Percentiles rank a stretch among this genome's conserved stretches.
Evolutionary conservation across 2,888 invertebrate genomes (phyloP).

Genomic region (Macropis europaea): DNA sequence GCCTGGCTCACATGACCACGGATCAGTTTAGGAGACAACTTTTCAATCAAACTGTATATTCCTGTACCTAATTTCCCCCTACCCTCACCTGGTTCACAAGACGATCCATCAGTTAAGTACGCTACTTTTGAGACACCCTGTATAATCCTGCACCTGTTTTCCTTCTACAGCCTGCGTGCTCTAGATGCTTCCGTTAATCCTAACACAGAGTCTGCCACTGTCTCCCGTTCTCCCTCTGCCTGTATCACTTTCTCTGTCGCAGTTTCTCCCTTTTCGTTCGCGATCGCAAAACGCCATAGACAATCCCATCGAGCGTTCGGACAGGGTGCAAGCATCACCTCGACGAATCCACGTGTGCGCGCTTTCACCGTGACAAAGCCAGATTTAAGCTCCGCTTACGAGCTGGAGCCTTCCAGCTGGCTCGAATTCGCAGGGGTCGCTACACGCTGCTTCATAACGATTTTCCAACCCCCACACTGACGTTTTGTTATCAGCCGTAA

Average conservation of each 20-base stretch:
- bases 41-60: too few species aligned
- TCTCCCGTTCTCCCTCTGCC: neutral
- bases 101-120: too few species aligned
- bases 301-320: constrained; percentile 40
- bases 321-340: constrained; percentile 45
- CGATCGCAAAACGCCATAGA: constrained; percentile 60
- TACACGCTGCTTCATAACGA: constrained; percentile 33
- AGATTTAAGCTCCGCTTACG: constrained; percentile 74
- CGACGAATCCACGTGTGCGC: constrained; percentile 56
- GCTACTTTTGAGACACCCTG: too few species aligned
- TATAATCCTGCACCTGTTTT: neutral
- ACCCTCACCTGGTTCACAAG: too few species aligned
- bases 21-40: too few species aligned
- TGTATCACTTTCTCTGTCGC: neutral
- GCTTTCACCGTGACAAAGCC: constrained; percentile 69
- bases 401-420: constrained; percentile 65
- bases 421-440: constrained; percentile 31
- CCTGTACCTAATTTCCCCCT: too few species aligned
- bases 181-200: constrained; percentile 6
- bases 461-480: constrained; percentile 30
- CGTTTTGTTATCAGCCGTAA: constrained; percentile 48
- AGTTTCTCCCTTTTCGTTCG: neutral
- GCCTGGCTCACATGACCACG: too few species aligned
- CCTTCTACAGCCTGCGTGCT: neutral
- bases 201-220: neutral